A percentile compares a stretch with the other conserved stretches of the same genome.
Evolutionary conservation across 1,140 invertebrate species (phyloP).

Genomic region (Brachionus asplanchnoidis): DNA sequence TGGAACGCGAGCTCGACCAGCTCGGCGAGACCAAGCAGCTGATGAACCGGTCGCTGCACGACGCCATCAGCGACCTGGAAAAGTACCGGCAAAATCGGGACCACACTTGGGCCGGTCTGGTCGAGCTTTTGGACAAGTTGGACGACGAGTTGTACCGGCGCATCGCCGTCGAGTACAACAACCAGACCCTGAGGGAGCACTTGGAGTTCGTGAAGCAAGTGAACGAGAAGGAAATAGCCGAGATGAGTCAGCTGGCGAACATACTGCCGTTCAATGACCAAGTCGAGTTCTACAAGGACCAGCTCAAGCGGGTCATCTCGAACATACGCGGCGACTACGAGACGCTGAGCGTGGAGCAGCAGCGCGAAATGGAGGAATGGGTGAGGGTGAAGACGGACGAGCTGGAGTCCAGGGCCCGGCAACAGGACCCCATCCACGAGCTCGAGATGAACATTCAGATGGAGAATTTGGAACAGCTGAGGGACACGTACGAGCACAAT

Average conservation of each 20-base stretch:
- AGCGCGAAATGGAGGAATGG: slow-evolving; percentile 38
- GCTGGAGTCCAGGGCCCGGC: neutral
- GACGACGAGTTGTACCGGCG: slow-evolving; percentile 5
- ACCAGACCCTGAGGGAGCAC: slow-evolving; percentile 21
- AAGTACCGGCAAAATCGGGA: neutral
- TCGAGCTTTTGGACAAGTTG: neutral
- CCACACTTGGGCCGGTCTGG: neutral
- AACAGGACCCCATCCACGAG: neutral
- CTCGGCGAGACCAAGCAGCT: neutral
- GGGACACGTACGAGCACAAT: neutral
- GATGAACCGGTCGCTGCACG: neutral
- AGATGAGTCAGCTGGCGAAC: slow-evolving; percentile 30
- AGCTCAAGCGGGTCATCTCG: slow-evolving; percentile 1
- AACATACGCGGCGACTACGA: slow-evolving; percentile 20
- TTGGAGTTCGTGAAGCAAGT: slow-evolving; percentile 34
- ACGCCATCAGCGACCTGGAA: neutral
- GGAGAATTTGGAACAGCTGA: neutral
- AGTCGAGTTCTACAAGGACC: slow-evolving; percentile 40
- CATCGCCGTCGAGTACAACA: slow-evolving; percentile 31
- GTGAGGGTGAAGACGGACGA: slow-evolving; percentile 21
- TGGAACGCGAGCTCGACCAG: neutral
- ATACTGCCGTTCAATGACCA: slow-evolving; percentile 39
- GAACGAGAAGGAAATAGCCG: neutral
- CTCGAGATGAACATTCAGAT: slow-evolving; percentile 28
- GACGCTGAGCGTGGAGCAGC: neutral